Conservation (phyloP, 2,797 vertebrate genomes). For the Tangara arthus region DNA sequence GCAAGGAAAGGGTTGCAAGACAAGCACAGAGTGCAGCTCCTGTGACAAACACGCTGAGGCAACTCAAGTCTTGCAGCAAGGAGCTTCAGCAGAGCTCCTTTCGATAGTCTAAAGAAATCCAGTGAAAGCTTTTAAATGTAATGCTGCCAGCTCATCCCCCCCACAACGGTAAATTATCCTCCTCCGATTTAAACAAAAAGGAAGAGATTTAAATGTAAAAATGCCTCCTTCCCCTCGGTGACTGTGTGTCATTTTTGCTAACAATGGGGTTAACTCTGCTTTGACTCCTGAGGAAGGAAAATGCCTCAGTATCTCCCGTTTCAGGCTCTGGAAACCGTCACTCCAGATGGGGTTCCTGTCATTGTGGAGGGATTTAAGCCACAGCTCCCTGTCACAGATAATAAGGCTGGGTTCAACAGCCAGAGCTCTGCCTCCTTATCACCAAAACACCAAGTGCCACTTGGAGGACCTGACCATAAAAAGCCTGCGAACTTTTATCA, state of each 20-base stretch:
- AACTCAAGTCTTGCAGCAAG: background rate
- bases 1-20: background rate
- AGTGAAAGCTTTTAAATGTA: background rate
- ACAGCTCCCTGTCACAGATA: slow-evolving; percentile 60
- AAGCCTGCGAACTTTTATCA: slow-evolving; percentile 70
- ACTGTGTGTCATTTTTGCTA: background rate
- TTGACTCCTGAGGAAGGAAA: slow-evolving; percentile 60
- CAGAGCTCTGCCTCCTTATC: slow-evolving; percentile 71
- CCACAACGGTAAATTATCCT: background rate
- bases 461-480: slow-evolving; percentile 71
- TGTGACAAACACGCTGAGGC: background rate
- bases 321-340: slow-evolving; percentile 68
- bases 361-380: slow-evolving; percentile 52
- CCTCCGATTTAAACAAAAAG: background rate
- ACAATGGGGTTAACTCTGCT: slow-evolving; percentile 58
- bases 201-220: slow-evolving; percentile 23
- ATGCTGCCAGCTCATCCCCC: background rate
- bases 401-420: slow-evolving; percentile 30
- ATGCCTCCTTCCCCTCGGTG: background rate
- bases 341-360: slow-evolving; percentile 65
- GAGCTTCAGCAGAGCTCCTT: background rate
- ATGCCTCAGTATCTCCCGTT: slow-evolving; percentile 40
- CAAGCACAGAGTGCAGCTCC: background rate
- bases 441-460: slow-evolving; percentile 51
- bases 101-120: background rate